These are phyloP conservation scores for Chalcis sispes DNA, from an alignment of 2,888 invertebrate genomes.

Conservation along the genomic window DNA sequence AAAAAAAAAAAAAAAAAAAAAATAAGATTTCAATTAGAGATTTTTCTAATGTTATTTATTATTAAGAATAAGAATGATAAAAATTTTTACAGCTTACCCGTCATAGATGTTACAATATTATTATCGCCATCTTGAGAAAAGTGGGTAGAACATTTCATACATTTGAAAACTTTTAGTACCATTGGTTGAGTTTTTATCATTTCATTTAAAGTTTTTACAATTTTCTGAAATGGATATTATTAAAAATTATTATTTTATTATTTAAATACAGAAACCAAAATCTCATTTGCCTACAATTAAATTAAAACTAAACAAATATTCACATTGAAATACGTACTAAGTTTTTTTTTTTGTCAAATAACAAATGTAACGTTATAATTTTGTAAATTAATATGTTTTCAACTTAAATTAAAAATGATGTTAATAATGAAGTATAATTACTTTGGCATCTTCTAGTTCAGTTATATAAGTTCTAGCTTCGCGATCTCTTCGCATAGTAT, in stretches of 20 bases:
- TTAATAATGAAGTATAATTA: slow-evolving; percentile 62
- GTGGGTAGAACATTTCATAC: slow-evolving; percentile 81
- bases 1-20: too few relatives aligned
- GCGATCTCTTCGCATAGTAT: slow-evolving; percentile 80
- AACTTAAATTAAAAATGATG: not conserved
- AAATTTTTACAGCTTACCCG: slow-evolving; percentile 57
- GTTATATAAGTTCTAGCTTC: slow-evolving; percentile 79
- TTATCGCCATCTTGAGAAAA: slow-evolving; percentile 78
- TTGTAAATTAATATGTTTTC: too few relatives aligned
- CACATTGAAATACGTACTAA: slow-evolving; percentile 5
- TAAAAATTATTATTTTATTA: not conserved
- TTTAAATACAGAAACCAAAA: too few relatives aligned
- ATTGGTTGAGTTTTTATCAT: slow-evolving; percentile 77
- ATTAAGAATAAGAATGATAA: not conserved
- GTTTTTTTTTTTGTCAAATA: too few relatives aligned
- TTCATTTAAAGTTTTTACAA: slow-evolving; percentile 76
- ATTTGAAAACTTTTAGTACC: slow-evolving; percentile 74
- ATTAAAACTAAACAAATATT: too few relatives aligned
- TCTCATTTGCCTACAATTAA: too few relatives aligned
- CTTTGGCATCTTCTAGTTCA: slow-evolving; percentile 79
- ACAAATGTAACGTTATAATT: too few relatives aligned
- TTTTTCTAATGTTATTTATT: too few relatives aligned
- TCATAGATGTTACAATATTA: slow-evolving; percentile 55
- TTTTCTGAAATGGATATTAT: slow-evolving; percentile 70
- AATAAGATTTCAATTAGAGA: too few relatives aligned